These are phyloP conservation scores for Spodoptera littoralis DNA, from an alignment of 2,888 invertebrate species.

Conservation along the genomic window DNA sequence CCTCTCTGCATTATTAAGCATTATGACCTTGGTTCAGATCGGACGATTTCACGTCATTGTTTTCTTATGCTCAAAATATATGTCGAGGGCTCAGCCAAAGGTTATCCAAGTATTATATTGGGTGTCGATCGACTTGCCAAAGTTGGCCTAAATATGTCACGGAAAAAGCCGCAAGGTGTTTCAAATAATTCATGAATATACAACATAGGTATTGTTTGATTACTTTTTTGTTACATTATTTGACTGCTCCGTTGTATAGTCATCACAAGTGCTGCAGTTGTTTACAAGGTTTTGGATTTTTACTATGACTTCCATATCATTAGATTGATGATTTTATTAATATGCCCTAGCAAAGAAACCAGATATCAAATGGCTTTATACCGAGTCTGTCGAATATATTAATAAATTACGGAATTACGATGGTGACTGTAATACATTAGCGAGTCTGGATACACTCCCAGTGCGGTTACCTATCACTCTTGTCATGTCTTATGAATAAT, in stretches of 20 bases:
- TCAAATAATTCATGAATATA: slow-evolving; percentile 19
- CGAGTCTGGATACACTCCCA: neutral
- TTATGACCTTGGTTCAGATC: slow-evolving; percentile 80
- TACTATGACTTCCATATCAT: too few species aligned
- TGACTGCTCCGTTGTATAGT: neutral
- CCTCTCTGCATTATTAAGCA: slow-evolving; percentile 73
- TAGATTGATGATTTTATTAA: too few species aligned
- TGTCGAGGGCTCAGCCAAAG: slow-evolving; percentile 87
- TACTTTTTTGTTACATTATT: slow-evolving; percentile 14
- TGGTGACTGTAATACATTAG: too few species aligned
- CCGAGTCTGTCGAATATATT: too few species aligned
- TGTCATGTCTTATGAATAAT: slow-evolving; percentile 10
- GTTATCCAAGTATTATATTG: slow-evolving; percentile 75
- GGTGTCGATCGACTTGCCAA: slow-evolving; percentile 54
- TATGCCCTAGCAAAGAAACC: too few species aligned
- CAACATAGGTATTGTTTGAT: neutral
- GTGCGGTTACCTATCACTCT: neutral
- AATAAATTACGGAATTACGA: too few species aligned
- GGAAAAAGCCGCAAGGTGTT: slow-evolving; percentile 24
- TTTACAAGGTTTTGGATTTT: too few species aligned
- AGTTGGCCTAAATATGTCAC: slow-evolving; percentile 46
- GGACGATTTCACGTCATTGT: slow-evolving; percentile 87
- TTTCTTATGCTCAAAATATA: slow-evolving; percentile 84
- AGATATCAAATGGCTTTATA: too few species aligned
- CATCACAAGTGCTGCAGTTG: neutral